A percentile compares a stretch with the other conserved stretches of the same genome.
Conservation (phyloP, 2,113 vertebrate genomes). For the Phasianus colchicus region DNA sequence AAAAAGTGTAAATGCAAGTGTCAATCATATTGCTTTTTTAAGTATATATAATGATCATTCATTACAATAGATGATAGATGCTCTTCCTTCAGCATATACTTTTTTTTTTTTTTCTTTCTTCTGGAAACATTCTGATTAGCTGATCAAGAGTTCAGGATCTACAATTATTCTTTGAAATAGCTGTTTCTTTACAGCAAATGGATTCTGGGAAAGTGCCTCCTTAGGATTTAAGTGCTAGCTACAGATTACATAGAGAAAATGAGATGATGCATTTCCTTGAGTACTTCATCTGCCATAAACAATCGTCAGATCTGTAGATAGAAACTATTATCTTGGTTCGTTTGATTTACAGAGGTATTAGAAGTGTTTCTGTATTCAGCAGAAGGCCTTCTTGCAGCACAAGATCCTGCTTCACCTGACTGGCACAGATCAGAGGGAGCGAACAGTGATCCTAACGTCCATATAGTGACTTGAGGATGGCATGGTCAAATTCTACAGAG, state of each 20-base stretch:
- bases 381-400: background rate
- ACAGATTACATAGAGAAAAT: constrained; percentile 23
- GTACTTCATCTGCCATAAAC: constrained; percentile 27
- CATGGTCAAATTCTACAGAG: background rate
- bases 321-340: constrained; percentile 35
- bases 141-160: background rate
- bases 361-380: constrained; percentile 8
- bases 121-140: background rate
- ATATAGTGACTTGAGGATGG: accelerated
- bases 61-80: background rate
- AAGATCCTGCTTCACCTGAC: background rate
- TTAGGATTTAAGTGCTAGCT: constrained; percentile 27
- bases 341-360: constrained; percentile 58
- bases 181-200: constrained; percentile 42
- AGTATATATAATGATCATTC: background rate
- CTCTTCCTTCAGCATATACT: background rate
- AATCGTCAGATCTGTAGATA: constrained; percentile 27
- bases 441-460: background rate
- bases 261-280: background rate
- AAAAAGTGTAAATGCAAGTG: background rate
- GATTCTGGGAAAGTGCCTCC: constrained; percentile 42
- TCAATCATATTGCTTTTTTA: constrained; percentile 39
- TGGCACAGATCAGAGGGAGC: background rate
- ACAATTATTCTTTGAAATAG: constrained; percentile 1
- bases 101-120: background rate